Base-by-base conservation (phyloP, 2,888 invertebrate species). In the Mythimna loreyi region DNA sequence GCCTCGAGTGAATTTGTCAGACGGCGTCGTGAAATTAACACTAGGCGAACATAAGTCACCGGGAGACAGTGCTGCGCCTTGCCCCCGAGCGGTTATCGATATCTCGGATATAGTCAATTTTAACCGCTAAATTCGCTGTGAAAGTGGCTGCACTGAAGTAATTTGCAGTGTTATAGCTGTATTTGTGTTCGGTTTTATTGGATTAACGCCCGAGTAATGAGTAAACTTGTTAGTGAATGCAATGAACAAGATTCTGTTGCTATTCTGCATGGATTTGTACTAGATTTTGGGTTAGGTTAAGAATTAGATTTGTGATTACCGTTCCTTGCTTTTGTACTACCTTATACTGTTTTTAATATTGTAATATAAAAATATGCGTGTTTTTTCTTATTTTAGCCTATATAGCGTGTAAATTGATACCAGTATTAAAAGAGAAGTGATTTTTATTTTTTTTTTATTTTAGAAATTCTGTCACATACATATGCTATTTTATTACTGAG, bases 1-100 rank as follows among this genome's bases (percentile, higher is more conserved):
- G 90, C 91, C 90, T 87, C 86, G 68, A 87, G 92, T 89, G 86
- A 92, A 92, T 92, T 93, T 93, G 92, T 93, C 92, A 92, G 90
- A 85, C 89, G 87, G 87, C 90, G 86, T 87, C 89, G 86, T 88
- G 91, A 93, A 93, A 94, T 94, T 93, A 93, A 94, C 94, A 93
- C 92, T 90, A 88, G 85, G 86, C 84, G 92, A 91, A 92, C 91
- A 91, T 93, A 93, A 93, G 91, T 92, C 91, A 92, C 86, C 85
- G 84, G 75, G 66, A 82, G 85, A 85, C 79, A 89, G 91, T 84
- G 89, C 72, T 85, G 90, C 75, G 80, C 81, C 75, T 70, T 81
- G 82, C 83, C 78, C 82, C 66, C 63, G 30, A 45, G 86, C 81
- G 85, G 86, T 86, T 91, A 89, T 93, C 90, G 91, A 92, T 91